Base-by-base conservation (phyloP, 2,113 vertebrate genomes). In the Microtus richardsoni region DNA sequence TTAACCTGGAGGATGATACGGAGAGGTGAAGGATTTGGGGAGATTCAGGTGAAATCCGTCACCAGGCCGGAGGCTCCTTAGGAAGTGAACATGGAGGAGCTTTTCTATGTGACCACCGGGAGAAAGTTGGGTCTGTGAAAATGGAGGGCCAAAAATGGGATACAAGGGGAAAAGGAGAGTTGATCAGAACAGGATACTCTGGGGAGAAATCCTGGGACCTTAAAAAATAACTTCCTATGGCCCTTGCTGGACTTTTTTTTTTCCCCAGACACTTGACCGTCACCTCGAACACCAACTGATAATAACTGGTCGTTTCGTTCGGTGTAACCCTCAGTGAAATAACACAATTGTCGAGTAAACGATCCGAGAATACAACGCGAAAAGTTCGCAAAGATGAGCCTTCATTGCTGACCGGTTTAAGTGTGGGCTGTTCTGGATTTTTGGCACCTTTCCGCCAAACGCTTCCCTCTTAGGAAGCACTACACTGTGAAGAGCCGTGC, bases 281-380 rank as follows among this genome's bases (percentile, higher is more conserved):
- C 54, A 73, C 39, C n/a, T 33, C 24, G n/a, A 78, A 91, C 17
- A 78, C 24, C 52, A 44, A 6, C 49, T n/a, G 79, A 84, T 95
- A 78, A 84, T 95, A 78, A 52, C 5, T 78, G 74, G 73, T 91
- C 58, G 54, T 95, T 97, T 90, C 78, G 44, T 94, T 89, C 19
- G 21, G 10, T 93, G 36, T 82, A 90, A 90, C 58, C 39, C 26
- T 36, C 26, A 19, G 8, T 78, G 52, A 94, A 88, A 89, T 58
- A 86, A 52, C 75, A 74, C 47, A 70, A 49, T 39, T 93, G 54
- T 24, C 71, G 54, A 75, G 66, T 89, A 84, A 73, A 36, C 88
- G 64, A 90, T 84, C 85, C 10, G 66, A 77, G 71, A 89, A 74
- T 54, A 89, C n/a, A 87, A 13, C 62, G 77, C 91, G 73, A 70